Base-by-base conservation (phyloP, 2,888 invertebrate genomes). In the Drosophila macrothrix region DNA sequence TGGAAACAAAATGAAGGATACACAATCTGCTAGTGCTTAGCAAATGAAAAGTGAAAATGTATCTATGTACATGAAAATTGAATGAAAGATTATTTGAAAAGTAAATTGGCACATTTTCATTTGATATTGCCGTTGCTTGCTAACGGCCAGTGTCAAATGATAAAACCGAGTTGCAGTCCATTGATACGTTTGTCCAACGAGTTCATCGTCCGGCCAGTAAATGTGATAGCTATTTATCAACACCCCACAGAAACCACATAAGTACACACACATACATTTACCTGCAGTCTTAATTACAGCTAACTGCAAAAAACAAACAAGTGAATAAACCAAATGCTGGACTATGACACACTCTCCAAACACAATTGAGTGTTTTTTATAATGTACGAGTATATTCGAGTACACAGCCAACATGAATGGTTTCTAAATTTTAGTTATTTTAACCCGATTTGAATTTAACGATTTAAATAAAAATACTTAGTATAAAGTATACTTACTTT, bases 211-310 rank as follows among this genome's bases (percentile, higher is more conserved):
- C 61, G 59, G 71, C 61, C 71, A 22, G 61, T 65, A 22, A 67
- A 80, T 80, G 50, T 58, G 49, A 72, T 67, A 67, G 19, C 33
- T 68, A 64, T 78, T 78, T 64, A 74, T 63, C 69, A 79, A 58
- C 67, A 60, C 39, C 33, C 56, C 62, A 59, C 70, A 67, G 50
- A 59, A 54, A 37, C 64, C 62, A 55, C 59, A 69, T 29, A 60
- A 53, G 35, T 39, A 58, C 28, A 49, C 14, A 70, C 46, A 46
- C 4, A 46, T 62, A 41, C 35, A 55, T 71, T 55, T 12, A 78
- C 49, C 58, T 74, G 63, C 61, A 71, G 46, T 73, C 80, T 79
- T 80, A 80, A 80, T 80, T 83, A 80, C 83, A 70, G 19, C 19
- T 61, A 70, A 71, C 76, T 76, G 39, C 80, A 70, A 41, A 41